A percentile compares a stretch with the other conserved stretches of the same genome.
These are phyloP conservation scores for Archilochus colubris DNA, from an alignment of 2,113 vertebrate genomes.

Conservation along the genomic window DNA sequence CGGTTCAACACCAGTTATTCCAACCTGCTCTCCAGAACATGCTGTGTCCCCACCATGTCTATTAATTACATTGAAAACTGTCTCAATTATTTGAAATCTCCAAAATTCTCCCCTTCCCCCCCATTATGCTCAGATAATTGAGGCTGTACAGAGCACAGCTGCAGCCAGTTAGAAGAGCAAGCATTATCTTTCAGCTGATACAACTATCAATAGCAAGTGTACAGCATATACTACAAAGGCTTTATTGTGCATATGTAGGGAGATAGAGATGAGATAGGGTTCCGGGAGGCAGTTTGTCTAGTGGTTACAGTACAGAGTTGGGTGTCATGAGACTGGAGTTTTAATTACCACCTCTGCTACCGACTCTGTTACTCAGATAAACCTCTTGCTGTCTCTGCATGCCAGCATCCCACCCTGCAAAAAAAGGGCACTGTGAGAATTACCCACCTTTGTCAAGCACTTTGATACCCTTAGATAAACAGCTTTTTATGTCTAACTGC, in stretches of 20 bases:
- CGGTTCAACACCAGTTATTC: background rate
- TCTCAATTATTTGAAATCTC: conserved; percentile 7
- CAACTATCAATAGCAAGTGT: conserved; percentile 71
- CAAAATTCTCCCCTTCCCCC: conserved; percentile 42
- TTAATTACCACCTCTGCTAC: conserved; percentile 69
- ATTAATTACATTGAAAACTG: background rate
- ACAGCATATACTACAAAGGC: conserved; percentile 68
- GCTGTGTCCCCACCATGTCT: background rate
- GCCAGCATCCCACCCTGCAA: conserved; percentile 46
- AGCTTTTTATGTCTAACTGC: conserved; percentile 2
- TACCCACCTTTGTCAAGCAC: conserved; percentile 39
- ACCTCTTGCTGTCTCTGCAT: conserved; percentile 14
- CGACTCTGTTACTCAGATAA: conserved; percentile 42
- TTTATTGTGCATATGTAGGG: conserved; percentile 70
- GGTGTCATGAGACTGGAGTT: conserved; percentile 69
- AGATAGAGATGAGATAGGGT: conserved; percentile 68
- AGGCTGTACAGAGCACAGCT: conserved; percentile 35
- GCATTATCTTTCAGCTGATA: conserved; percentile 73
- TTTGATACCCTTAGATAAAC: conserved; percentile 53
- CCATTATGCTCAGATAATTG: conserved; percentile 59
- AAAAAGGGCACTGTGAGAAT: conserved; percentile 42
- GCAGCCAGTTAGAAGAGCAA: conserved; percentile 51
- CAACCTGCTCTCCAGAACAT: background rate
- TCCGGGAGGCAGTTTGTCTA: conserved; percentile 62
- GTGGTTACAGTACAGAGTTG: conserved; percentile 61